Conservation (phyloP, 2,797 vertebrate species). For the Sparus aurata region DNA sequence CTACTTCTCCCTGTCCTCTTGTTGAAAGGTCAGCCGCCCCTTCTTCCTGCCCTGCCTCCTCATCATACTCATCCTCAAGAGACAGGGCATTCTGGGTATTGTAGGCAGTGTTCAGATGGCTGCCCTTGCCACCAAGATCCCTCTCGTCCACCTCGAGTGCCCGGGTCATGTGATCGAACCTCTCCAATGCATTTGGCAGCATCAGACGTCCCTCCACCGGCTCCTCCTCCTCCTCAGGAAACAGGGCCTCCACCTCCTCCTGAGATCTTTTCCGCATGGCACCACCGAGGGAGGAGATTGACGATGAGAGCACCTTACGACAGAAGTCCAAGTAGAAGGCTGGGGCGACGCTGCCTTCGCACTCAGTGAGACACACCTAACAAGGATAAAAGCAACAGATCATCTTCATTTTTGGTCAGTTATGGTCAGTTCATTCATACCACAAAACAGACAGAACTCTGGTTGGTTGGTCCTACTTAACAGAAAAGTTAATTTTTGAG, state of each 20-base stretch:
- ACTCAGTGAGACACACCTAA: slow-evolving; percentile 93
- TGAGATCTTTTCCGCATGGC: slow-evolving; percentile 80
- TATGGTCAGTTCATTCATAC: neutral
- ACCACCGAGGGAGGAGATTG: slow-evolving; percentile 65
- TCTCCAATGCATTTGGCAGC: slow-evolving; percentile 78
- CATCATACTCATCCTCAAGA: slow-evolving; percentile 74
- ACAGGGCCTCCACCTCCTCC: slow-evolving; percentile 80
- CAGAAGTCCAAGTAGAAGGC: slow-evolving; percentile 90
- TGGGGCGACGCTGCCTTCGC: slow-evolving; percentile 85
- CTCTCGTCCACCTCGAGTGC: slow-evolving; percentile 75
- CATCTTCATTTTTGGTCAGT: neutral
- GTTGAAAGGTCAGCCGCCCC: slow-evolving; percentile 54
- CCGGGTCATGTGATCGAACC: slow-evolving; percentile 77
- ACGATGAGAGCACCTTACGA: slow-evolving; percentile 69
- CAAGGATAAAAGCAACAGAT: slow-evolving; percentile 37
- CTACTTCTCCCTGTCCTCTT: slow-evolving; percentile 59
- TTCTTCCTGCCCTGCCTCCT: slow-evolving; percentile 61
- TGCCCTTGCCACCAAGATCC: slow-evolving; percentile 52
- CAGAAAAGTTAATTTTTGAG: no score
- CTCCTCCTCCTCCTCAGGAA: slow-evolving; percentile 76
- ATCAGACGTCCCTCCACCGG: slow-evolving; percentile 71
- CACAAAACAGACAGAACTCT: neutral
- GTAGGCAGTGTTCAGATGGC: slow-evolving; percentile 66
- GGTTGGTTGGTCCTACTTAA: no score
- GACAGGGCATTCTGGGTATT: slow-evolving; percentile 68